Conservation (phyloP, 2,888 invertebrate genomes). For the Dynastes hyllus region DNA sequence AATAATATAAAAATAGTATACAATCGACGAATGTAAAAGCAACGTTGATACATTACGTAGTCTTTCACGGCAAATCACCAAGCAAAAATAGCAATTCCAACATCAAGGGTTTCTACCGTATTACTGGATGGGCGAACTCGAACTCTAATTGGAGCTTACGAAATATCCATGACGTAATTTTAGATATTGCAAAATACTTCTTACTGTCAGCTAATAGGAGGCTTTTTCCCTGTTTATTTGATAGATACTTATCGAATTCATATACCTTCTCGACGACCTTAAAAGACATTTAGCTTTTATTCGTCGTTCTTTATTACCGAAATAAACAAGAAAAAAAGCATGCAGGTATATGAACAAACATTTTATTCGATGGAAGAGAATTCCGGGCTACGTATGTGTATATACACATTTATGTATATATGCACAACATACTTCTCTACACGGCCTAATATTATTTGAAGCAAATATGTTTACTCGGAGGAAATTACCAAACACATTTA, state of each 20-base stretch:
- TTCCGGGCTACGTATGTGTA: neutral
- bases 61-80: neutral
- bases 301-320: neutral
- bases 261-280: conserved; percentile 3
- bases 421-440: neutral
- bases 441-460: conserved; percentile 17
- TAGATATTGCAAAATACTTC: neutral
- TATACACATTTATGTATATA: neutral
- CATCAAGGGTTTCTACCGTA: conserved; percentile 36
- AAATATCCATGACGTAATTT: conserved; percentile 33
- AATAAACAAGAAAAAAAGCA: conserved; percentile 20
- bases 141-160: conserved; percentile 40
- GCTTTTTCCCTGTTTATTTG: conserved; percentile 12
- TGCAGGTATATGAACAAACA: conserved; percentile 13
- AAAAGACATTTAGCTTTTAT: conserved; percentile 3
- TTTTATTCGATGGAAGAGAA: conserved; percentile 10
- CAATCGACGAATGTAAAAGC: too few species aligned
- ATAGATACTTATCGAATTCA: neutral
- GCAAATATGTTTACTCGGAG: conserved; percentile 76
- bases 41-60: too few species aligned
- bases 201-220: conserved; percentile 11
- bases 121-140: conserved; percentile 31
- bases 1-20: too few species aligned
- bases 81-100: neutral
- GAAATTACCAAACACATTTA: conserved; percentile 72